phyloP scores from a whole-genome alignment of 2,797 vertebrate species.

The Typhlichthys eigenmanni region DNA sequence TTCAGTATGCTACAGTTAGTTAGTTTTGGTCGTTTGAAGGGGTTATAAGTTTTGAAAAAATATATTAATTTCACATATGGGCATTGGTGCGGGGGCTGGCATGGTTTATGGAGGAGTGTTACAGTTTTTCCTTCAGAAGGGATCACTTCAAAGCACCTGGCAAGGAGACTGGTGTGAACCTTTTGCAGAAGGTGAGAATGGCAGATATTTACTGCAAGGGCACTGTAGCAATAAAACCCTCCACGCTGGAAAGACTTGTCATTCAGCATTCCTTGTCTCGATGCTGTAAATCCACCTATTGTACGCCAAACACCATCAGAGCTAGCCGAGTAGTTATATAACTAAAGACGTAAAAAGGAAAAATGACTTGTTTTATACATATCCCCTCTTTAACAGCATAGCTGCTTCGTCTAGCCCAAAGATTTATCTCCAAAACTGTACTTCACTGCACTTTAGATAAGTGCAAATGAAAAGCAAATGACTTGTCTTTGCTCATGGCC shows the following conservation, averaged over 20 bases:
- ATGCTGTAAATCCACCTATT: constrained; percentile 20
- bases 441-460: neutral
- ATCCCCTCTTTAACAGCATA: too few relatives aligned
- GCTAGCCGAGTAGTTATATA: too few relatives aligned
- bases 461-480: constrained; percentile 12
- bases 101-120: constrained; percentile 59
- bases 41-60: constrained; percentile 31
- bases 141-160: constrained; percentile 71
- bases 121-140: constrained; percentile 55
- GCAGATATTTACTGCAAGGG: constrained; percentile 46
- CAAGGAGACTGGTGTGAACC: constrained; percentile 51
- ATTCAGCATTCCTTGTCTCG: constrained; percentile 12
- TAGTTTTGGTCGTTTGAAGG: constrained; percentile 23
- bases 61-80: constrained; percentile 64
- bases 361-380: too few relatives aligned
- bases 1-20: constrained; percentile 2
- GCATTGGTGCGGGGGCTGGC: constrained; percentile 49
- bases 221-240: constrained; percentile 40
- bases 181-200: constrained; percentile 59
- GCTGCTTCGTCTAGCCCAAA: too few relatives aligned
- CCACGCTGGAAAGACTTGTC: constrained; percentile 23
- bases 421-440: neutral
- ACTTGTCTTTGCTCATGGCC: neutral
- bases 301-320: neutral
- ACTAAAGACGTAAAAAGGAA: too few relatives aligned